phyloP scores from a whole-genome alignment of 1,140 invertebrate species.

The Aphelenchoides besseyi region DNA sequence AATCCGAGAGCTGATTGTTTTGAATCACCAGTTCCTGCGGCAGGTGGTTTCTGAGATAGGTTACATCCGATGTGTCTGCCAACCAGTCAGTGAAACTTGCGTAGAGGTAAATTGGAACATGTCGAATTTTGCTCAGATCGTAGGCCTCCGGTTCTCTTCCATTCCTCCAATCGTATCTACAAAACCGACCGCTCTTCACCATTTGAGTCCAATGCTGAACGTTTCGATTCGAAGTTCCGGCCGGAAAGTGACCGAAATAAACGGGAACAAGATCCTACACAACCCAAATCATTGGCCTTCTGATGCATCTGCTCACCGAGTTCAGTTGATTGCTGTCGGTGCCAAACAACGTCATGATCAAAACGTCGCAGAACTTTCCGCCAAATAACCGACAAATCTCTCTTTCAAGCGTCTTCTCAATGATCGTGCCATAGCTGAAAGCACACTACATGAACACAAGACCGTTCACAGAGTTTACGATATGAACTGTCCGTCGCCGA shows the following conservation, averaged over 20 bases:
- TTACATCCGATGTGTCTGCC: neutral
- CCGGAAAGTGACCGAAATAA: conserved; percentile 19
- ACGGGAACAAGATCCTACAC: conserved; percentile 14
- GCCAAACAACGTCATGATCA: conserved; percentile 15
- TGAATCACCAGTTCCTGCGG: neutral
- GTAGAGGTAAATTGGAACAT: conserved; percentile 1
- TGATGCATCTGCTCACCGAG: neutral
- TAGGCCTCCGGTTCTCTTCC: neutral
- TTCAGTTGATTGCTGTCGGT: conserved; percentile 16
- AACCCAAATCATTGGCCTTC: neutral
- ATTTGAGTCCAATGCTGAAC: conserved; percentile 28
- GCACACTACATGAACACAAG: neutral
- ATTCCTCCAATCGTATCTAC: conserved; percentile 20
- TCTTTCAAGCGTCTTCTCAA: conserved; percentile 27
- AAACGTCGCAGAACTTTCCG: conserved; percentile 11
- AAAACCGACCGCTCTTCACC: conserved; percentile 11
- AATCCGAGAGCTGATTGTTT: neutral
- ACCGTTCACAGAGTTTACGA: conserved; percentile 30
- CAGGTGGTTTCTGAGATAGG: neutral
- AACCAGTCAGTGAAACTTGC: neutral
- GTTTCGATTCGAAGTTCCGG: conserved; percentile 19
- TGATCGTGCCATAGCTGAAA: conserved; percentile 1
- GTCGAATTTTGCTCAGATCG: neutral
- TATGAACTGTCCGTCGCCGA: conserved; percentile 30
- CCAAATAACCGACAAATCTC: conserved; percentile 22